These are phyloP conservation scores for Sipha maydis DNA, from an alignment of 2,888 invertebrate species.

Conservation along the genomic window DNA sequence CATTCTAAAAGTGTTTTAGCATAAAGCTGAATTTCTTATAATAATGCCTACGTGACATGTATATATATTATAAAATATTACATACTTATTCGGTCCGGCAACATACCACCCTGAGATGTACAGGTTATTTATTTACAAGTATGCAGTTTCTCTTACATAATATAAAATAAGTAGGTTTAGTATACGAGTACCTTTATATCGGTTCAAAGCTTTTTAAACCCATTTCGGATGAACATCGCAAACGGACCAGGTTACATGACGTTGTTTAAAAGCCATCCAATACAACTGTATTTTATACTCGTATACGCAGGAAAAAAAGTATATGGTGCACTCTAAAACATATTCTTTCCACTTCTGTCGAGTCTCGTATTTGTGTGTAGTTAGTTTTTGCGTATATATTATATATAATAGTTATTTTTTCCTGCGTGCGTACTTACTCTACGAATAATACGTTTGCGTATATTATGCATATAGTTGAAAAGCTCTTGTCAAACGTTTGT, in stretches of 20 bases:
- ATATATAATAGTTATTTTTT: not conserved
- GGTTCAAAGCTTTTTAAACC: slow-evolving; percentile 44
- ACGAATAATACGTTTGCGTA: not conserved
- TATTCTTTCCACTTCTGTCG: slow-evolving; percentile 20
- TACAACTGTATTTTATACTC: not conserved
- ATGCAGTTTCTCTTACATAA: not conserved
- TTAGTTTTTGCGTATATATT: not conserved
- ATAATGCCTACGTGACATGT: not conserved
- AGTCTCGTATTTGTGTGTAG: slow-evolving; percentile 1
- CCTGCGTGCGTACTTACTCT: not conserved
- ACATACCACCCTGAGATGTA: too few species aligned
- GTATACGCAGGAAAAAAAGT: not conserved
- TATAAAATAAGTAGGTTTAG: too few species aligned
- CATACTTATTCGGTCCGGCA: not conserved
- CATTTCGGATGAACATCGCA: not conserved
- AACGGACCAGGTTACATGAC: not conserved
- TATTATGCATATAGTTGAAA: not conserved
- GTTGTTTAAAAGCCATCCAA: slow-evolving; percentile 24
- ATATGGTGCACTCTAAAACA: slow-evolving; percentile 36
- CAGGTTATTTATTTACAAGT: not conserved
- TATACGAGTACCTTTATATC: slow-evolving; percentile 4
- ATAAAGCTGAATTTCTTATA: too few species aligned
- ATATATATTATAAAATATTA: not conserved
- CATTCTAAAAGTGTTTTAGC: not conserved
- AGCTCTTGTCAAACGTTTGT: slow-evolving; percentile 28